Evolutionary conservation across 2,113 vertebrate species (phyloP).

Genomic region (Ceyx cyanopectus): DNA sequence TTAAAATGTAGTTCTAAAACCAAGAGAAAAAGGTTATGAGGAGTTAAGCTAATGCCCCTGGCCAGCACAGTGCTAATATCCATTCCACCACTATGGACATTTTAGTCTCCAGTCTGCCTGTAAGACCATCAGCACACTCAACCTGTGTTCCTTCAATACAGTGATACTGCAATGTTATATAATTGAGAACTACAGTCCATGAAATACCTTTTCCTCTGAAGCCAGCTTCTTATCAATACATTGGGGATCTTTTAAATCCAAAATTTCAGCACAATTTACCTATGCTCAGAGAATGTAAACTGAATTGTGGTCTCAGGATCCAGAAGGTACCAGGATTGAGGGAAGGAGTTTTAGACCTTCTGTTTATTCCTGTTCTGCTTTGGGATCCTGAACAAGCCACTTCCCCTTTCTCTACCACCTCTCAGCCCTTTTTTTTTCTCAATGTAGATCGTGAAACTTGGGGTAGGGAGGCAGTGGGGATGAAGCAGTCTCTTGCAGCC

Average conservation of each 20-base stretch:
- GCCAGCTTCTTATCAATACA: neutral
- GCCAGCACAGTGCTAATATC: neutral
- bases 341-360: neutral
- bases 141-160: neutral
- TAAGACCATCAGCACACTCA: rapidly evolving
- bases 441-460: neutral
- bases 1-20: neutral
- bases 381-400: neutral
- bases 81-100: neutral
- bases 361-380: conserved; percentile 12
- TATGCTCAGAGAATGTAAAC: neutral
- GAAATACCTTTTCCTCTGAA: neutral
- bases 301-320: neutral
- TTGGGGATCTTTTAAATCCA: neutral
- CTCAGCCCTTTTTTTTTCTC: neutral
- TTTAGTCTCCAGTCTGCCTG: rapidly evolving
- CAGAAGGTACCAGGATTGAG: neutral
- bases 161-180: neutral
- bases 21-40: neutral
- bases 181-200: neutral
- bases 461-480: neutral
- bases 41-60: neutral
- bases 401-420: neutral
- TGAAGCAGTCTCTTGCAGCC: neutral
- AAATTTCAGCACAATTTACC: neutral